phyloP scores from a whole-genome alignment of 2,888 invertebrate genomes.

The Yponomeuta cagnagella region DNA sequence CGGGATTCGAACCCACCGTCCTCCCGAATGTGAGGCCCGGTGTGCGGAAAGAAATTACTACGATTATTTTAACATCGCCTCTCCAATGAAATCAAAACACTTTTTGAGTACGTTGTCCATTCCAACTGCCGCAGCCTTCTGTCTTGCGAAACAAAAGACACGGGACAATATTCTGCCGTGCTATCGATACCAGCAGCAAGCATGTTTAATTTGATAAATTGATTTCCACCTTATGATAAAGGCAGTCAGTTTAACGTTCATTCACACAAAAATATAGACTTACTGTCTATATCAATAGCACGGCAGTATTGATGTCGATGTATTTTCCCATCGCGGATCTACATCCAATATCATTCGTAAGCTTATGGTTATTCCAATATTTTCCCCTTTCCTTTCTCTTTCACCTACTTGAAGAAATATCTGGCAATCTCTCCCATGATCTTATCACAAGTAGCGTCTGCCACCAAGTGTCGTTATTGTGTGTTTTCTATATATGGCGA shows the following conservation, averaged over 20 bases:
- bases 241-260: no score
- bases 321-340: neutral
- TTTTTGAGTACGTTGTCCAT: no score
- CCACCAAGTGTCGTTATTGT: conserved; percentile 1
- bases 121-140: neutral
- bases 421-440: neutral
- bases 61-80: no score
- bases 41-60: no score
- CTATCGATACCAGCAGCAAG: no score
- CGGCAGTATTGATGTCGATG: neutral
- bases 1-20: no score
- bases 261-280: no score
- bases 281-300: no score
- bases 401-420: neutral
- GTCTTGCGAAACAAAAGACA: neutral
- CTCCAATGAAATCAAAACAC: no score
- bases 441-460: conserved; percentile 1
- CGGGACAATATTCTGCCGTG: neutral
- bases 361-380: neutral
- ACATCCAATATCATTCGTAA: neutral
- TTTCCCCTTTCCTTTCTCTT: neutral
- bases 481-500: neutral
- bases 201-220: no score
- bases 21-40: no score
- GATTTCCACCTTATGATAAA: no score